These are phyloP conservation scores for Apteryx mantelli DNA, from an alignment of 2,113 vertebrate species.

Conservation along the genomic window DNA sequence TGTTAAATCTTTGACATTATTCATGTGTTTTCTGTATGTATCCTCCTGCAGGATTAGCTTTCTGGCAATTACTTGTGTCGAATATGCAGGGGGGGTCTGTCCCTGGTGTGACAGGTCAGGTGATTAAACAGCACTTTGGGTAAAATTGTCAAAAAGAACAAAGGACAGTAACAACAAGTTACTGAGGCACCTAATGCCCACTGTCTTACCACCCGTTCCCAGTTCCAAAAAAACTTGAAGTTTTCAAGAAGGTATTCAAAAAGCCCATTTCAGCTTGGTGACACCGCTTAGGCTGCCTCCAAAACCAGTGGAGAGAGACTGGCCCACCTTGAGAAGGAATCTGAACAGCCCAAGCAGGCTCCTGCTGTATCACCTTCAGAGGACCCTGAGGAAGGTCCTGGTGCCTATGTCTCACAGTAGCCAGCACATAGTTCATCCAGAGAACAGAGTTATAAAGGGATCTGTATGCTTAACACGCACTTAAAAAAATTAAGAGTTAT, in stretches of 20 bases:
- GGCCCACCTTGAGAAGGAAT: background rate
- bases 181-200: background rate
- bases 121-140: background rate
- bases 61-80: background rate
- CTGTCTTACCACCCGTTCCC: background rate
- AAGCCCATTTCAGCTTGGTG: background rate
- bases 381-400: background rate
- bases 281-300: background rate
- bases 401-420: background rate
- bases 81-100: fast-evolving
- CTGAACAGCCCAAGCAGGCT: background rate
- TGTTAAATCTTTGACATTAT: background rate
- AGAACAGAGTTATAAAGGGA: background rate
- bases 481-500: background rate
- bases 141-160: background rate
- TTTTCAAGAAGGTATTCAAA: background rate
- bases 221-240: background rate
- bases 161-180: background rate
- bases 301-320: background rate
- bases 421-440: background rate
- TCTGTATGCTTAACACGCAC: background rate
- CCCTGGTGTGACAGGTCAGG: background rate
- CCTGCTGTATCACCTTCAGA: background rate
- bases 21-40: background rate
- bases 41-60: background rate